A percentile compares a stretch with the other conserved stretches of the same genome.
phyloP scores from a whole-genome alignment of 1,140 invertebrate genomes.

The Vanessa tameamea region DNA sequence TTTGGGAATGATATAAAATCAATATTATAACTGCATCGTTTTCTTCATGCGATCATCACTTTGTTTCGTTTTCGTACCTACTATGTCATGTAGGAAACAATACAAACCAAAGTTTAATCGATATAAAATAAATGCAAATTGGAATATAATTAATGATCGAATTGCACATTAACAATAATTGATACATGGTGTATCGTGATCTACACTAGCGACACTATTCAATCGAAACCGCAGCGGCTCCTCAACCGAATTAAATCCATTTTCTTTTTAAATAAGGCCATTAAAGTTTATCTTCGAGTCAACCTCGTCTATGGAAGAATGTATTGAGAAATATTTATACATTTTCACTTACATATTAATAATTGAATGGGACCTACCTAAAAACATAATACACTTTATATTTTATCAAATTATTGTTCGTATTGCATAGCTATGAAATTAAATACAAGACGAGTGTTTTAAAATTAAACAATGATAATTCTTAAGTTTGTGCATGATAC shows the following conservation, averaged over 20 bases:
- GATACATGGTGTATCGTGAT: conserved; percentile 48
- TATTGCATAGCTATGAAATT: conserved; percentile 69
- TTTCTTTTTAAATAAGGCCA: conserved; percentile 67
- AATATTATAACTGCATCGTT: not conserved
- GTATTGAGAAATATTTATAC: conserved; percentile 73
- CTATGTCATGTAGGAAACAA: not conserved
- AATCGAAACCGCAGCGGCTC: conserved; percentile 39
- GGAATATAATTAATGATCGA: conserved; percentile 51
- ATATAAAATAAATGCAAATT: conserved; percentile 48
- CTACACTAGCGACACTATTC: conserved; percentile 71
- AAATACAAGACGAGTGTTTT: conserved; percentile 52
- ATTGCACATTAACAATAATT: conserved; percentile 54
- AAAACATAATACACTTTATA: conserved; percentile 62
- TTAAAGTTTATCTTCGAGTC: conserved; percentile 51
- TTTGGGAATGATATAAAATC: not conserved
- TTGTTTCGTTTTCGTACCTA: not conserved
- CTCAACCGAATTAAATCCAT: conserved; percentile 32
- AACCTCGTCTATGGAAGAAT: conserved; percentile 63
- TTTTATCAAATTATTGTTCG: conserved; percentile 70
- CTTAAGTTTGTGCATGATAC: conserved; percentile 75
- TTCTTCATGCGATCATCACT: not conserved
- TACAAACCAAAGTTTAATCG: not conserved
- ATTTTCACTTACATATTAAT: conserved; percentile 76
- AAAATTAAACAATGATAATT: conserved; percentile 64
- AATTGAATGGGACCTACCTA: conserved; percentile 79